phyloP scores from a whole-genome alignment of 2,113 vertebrate genomes.

The Bubalus kerabau region DNA sequence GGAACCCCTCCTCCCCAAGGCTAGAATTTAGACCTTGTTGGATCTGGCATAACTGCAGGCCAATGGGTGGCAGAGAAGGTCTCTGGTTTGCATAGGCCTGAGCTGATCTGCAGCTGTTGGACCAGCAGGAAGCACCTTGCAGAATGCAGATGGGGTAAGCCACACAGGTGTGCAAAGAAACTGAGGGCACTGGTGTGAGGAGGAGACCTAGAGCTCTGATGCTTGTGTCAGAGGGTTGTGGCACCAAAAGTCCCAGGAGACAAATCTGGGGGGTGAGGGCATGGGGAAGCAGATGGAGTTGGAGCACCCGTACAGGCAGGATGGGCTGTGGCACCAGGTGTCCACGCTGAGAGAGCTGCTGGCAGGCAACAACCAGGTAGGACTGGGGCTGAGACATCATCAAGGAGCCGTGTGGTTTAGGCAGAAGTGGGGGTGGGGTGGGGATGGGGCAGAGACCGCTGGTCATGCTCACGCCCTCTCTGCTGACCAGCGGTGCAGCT shows the following conservation, averaged over 20 bases:
- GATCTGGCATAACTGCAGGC: background rate
- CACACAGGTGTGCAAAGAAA: background rate
- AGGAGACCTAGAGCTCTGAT: background rate
- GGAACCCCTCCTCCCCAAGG: background rate
- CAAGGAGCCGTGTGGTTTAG: background rate
- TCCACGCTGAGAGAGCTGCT: background rate
- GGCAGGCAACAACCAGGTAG: too few species aligned
- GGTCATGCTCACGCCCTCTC: background rate
- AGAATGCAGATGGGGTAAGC: background rate
- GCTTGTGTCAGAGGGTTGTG: background rate
- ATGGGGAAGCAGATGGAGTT: background rate
- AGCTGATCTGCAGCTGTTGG: background rate
- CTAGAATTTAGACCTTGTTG: background rate
- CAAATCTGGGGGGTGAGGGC: background rate
- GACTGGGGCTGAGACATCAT: background rate
- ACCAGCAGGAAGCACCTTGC: background rate
- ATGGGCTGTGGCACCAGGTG: background rate
- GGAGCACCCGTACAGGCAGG: background rate
- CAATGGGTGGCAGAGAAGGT: background rate
- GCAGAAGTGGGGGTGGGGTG: background rate
- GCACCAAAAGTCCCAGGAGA: background rate
- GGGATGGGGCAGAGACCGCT: background rate
- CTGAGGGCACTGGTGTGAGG: too few species aligned
- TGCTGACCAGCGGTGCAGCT: background rate
- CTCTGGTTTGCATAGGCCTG: background rate